Conservation (phyloP, 2,797 vertebrate species). For the Allochrocebus solatus region DNA sequence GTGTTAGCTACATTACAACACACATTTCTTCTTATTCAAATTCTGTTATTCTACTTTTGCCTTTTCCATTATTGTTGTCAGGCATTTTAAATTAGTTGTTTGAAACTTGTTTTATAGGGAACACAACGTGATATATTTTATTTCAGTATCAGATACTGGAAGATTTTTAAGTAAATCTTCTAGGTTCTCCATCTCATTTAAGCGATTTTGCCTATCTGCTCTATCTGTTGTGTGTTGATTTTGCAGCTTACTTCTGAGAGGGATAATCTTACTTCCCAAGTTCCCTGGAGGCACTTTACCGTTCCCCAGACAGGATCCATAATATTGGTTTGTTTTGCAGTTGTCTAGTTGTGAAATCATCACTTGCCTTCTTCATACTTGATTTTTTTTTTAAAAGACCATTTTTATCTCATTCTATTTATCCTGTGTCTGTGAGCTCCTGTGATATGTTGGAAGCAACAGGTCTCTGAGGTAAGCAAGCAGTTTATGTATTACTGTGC, state of each 20-base stretch:
- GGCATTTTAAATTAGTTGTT: background rate
- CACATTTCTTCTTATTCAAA: background rate
- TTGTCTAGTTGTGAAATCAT: background rate
- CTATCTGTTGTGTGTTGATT: background rate
- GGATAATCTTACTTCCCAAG: background rate
- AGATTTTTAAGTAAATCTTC: background rate
- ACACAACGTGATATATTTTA: background rate
- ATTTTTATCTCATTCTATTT: background rate
- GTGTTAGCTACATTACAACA: background rate
- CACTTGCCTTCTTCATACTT: background rate
- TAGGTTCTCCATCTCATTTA: background rate
- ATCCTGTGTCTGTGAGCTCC: background rate
- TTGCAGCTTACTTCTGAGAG: background rate
- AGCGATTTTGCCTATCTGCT: background rate
- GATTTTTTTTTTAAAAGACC: background rate
- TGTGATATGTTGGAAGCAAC: background rate
- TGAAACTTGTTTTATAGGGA: background rate
- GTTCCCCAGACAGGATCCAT: background rate
- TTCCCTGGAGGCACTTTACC: background rate
- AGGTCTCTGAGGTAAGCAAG: background rate
- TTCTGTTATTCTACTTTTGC: background rate
- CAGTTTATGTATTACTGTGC: background rate
- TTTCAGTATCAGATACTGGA: background rate
- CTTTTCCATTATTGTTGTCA: background rate
- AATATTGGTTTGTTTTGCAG: background rate